Conservation (phyloP, 2,888 invertebrate species). For the Dichetophora obliterata region DNA sequence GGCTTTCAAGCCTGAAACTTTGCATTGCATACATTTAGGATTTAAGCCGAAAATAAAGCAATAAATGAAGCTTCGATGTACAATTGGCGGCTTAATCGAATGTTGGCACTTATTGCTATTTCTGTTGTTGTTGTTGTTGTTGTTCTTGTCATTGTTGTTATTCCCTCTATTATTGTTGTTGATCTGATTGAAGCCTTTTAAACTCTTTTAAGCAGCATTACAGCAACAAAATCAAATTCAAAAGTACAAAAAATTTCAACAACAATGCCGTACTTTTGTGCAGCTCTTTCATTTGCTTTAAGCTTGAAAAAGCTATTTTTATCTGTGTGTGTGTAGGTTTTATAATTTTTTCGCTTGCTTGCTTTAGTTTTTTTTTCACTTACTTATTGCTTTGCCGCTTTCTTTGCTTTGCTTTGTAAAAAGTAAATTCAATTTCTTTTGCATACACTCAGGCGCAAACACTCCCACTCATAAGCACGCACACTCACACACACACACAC, state of each 20-base stretch:
- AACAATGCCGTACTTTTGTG: neutral
- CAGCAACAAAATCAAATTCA: neutral
- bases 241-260: neutral
- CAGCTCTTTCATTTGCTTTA: neutral
- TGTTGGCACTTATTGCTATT: no score
- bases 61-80: slow-evolving; percentile 7
- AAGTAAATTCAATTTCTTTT: slow-evolving; percentile 51
- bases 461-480: neutral
- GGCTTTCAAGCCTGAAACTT: slow-evolving; percentile 6
- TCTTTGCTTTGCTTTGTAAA: slow-evolving; percentile 30
- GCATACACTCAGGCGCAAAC: slow-evolving; percentile 38
- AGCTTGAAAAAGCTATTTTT: slow-evolving; percentile 6
- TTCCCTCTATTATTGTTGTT: neutral
- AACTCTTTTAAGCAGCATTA: no score
- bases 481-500: slow-evolving; percentile 2
- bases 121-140: neutral
- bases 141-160: neutral
- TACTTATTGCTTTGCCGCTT: neutral
- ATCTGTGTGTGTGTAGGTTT: neutral
- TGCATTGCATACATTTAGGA: slow-evolving; percentile 27
- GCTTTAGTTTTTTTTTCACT: neutral
- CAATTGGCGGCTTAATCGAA: no score
- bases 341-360: neutral
- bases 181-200: neutral
- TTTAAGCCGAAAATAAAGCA: slow-evolving; percentile 18